Evolutionary conservation across 92 coral and sea anemone genomes (phyloP).

Genomic region (Chrysogorgia sp.): DNA sequence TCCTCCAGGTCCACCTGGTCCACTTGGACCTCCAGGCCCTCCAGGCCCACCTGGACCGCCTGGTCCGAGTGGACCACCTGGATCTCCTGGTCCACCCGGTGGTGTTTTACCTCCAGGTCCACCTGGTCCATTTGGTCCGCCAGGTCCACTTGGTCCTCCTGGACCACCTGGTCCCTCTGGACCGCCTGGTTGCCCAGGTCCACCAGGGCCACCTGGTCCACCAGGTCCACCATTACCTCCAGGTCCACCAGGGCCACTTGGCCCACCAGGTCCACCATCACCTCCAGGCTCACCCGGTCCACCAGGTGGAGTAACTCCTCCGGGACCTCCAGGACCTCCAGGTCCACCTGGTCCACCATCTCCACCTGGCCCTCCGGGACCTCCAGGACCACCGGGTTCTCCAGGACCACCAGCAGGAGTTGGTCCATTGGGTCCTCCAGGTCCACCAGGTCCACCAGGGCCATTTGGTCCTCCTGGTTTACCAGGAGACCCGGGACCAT

Average conservation of each 20-base stretch:
- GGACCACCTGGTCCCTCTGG: slow-evolving; percentile 60
- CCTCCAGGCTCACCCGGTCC: slow-evolving; percentile 61
- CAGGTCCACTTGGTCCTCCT: slow-evolving; percentile 69
- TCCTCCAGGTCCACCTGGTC: slow-evolving; percentile 58
- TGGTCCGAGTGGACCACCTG: slow-evolving; percentile 69
- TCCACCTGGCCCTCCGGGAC: slow-evolving; percentile 59
- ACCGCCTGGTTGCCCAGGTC: slow-evolving; percentile 49
- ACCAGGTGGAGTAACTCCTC: slow-evolving; percentile 61
- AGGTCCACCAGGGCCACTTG: slow-evolving; percentile 75
- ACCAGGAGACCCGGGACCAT: slow-evolving; percentile 63
- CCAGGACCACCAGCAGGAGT: slow-evolving; percentile 74
- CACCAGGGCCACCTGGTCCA: slow-evolving; percentile 70
- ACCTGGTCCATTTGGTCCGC: slow-evolving; percentile 80
- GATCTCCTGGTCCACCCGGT: too few relatives aligned
- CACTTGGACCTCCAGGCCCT: slow-evolving; percentile 45
- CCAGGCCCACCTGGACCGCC: slow-evolving; percentile 62
- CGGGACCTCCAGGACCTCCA: slow-evolving; percentile 59
- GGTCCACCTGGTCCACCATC: slow-evolving; percentile 66
- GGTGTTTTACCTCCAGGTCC: slow-evolving; percentile 63
- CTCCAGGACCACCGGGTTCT: slow-evolving; percentile 67
- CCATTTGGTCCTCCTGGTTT: slow-evolving; percentile 71
- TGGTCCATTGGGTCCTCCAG: slow-evolving; percentile 84
- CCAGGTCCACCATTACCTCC: slow-evolving; percentile 63
- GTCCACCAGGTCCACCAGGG: slow-evolving; percentile 69
- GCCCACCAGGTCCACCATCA: slow-evolving; percentile 66